Percentiles rank a stretch among this genome's conserved stretches.
Evolutionary conservation across 2,888 invertebrate genomes (phyloP).

Genomic region (Linyphia triangularis): DNA sequence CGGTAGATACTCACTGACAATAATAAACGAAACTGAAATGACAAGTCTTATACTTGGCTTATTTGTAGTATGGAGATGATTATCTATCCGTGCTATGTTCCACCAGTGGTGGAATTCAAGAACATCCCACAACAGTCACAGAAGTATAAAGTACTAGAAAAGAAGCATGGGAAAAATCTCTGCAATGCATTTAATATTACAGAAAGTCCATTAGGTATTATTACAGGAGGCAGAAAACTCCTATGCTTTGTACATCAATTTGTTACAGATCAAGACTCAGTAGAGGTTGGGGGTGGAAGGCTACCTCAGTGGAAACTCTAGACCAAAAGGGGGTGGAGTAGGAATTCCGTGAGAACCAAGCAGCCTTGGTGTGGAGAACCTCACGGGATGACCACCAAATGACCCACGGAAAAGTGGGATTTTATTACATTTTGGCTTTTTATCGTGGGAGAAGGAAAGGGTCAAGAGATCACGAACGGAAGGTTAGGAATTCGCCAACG

Average conservation of each 20-base stretch:
- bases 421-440: constrained; percentile 8
- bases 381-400: constrained; percentile 10
- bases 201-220: neutral
- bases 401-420: constrained; percentile 2
- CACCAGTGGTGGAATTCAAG: no score
- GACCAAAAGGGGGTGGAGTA: neutral
- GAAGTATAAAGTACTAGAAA: no score
- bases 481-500: constrained; percentile 15
- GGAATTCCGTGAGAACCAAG: neutral
- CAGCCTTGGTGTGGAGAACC: no score
- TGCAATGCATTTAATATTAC: neutral
- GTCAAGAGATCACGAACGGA: constrained; percentile 1
- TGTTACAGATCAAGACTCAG: neutral
- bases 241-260: neutral
- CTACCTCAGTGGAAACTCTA: neutral
- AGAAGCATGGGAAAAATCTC: neutral
- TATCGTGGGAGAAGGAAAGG: constrained; percentile 12
- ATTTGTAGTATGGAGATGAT: no score
- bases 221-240: neutral
- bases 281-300: neutral
- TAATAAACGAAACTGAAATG: no score
- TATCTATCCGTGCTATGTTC: no score
- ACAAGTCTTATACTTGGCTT: no score
- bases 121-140: no score
- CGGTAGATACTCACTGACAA: no score